Conservation (phyloP, 2,888 invertebrate species). For the Cheilosia vulpina region DNA sequence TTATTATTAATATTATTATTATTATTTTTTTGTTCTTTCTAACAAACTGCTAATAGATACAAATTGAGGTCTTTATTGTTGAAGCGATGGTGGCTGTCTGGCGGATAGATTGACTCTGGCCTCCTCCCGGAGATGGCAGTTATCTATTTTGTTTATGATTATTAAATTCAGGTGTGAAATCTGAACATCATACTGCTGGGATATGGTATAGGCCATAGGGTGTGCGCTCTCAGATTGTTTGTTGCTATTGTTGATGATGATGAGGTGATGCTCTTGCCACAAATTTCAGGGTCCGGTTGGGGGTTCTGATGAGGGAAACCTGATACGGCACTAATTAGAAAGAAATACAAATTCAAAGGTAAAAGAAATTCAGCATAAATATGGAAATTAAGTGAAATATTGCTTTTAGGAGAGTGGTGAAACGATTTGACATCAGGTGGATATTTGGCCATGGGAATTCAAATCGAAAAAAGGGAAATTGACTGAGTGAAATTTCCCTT, state of each 20-base stretch:
- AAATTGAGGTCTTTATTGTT: constrained; percentile 45
- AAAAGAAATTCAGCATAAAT: not conserved
- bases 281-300: constrained; percentile 27
- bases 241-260: not conserved
- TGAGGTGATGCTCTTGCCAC: not conserved
- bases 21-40: constrained; percentile 1
- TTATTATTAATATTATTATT: too few relatives aligned
- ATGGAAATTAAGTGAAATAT: too few relatives aligned
- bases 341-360: constrained; percentile 25
- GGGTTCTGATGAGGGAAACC: constrained; percentile 24
- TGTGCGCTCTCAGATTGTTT: constrained; percentile 4
- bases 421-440: too few relatives aligned
- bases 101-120: not conserved
- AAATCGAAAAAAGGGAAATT: too few relatives aligned
- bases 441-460: too few relatives aligned
- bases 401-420: too few relatives aligned
- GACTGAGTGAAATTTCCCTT: too few relatives aligned
- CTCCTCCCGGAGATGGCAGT: constrained; percentile 17
- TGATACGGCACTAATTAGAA: constrained; percentile 30
- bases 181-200: not conserved
- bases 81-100: not conserved
- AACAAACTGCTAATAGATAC: constrained; percentile 63
- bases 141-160: constrained; percentile 53
- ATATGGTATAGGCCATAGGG: not conserved
- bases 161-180: constrained; percentile 51